Conservation (phyloP, 2,113 vertebrate species). For the Leucoraja erinaceus region DNA sequence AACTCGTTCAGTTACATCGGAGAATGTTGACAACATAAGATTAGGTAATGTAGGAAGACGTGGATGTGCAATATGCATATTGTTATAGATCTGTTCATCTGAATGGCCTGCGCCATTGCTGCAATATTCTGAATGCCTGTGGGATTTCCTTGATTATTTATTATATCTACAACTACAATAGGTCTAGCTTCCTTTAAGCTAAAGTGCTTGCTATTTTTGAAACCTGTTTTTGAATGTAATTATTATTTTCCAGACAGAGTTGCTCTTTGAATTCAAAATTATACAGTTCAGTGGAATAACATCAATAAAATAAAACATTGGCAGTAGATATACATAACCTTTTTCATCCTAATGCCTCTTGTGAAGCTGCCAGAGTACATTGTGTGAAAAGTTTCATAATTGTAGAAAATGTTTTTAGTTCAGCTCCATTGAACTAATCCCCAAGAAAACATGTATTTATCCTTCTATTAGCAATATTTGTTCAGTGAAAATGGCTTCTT, state of each 20-base stretch:
- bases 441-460: neutral
- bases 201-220: neutral
- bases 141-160: slow-evolving; percentile 13
- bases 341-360: neutral
- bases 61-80: neutral
- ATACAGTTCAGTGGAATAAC: neutral
- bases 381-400: neutral
- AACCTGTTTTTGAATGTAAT: neutral
- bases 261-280: neutral
- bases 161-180: neutral
- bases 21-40: neutral
- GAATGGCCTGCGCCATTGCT: neutral
- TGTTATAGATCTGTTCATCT: neutral
- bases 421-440: neutral
- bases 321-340: neutral
- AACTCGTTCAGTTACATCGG: neutral
- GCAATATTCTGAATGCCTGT: neutral
- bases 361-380: neutral
- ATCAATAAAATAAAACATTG: neutral
- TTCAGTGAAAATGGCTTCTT: neutral
- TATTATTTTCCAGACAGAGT: neutral
- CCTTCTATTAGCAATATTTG: neutral
- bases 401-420: neutral
- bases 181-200: neutral
- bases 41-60: neutral